Percentiles rank a stretch among this genome's conserved stretches.
phyloP scores from a whole-genome alignment of 1,140 invertebrate genomes.

The Lysiphlebus fabarum region DNA sequence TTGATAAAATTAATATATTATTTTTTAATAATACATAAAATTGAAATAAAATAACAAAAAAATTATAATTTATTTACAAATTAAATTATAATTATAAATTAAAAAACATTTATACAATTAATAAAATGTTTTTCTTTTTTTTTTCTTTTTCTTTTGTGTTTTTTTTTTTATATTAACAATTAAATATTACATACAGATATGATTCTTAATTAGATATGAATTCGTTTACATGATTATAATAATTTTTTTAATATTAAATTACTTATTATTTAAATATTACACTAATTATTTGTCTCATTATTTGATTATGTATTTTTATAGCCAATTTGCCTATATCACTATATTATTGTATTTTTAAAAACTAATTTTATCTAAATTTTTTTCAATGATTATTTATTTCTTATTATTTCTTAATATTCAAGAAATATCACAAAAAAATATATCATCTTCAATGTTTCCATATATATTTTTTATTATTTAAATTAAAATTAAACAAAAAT shows the following conservation, averaged over 20 bases:
- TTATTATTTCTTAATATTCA: too few relatives aligned
- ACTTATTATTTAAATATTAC: slow-evolving; percentile 34
- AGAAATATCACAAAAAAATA: too few relatives aligned
- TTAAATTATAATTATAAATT: not conserved
- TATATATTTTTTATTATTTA: too few relatives aligned
- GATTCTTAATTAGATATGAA: slow-evolving; percentile 39
- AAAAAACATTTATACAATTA: slow-evolving; percentile 15
- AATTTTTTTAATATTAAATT: too few relatives aligned
- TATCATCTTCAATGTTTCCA: too few relatives aligned
- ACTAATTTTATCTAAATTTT: slow-evolving; percentile 1
- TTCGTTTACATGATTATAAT: slow-evolving; percentile 28
- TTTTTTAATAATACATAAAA: too few relatives aligned
- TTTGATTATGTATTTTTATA: slow-evolving; percentile 34
- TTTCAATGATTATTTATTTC: not conserved
- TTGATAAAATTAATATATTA: too few relatives aligned
- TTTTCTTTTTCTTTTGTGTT: slow-evolving; percentile 1
- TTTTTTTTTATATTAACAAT: slow-evolving; percentile 24
- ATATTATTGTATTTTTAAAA: not conserved
- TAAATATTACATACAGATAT: slow-evolving; percentile 39
- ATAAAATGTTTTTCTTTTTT: not conserved
- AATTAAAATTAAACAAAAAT: too few relatives aligned
- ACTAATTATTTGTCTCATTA: slow-evolving; percentile 51
- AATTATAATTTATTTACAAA: too few relatives aligned
- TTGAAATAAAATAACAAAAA: too few relatives aligned
- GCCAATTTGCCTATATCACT: slow-evolving; percentile 1